phyloP scores from a whole-genome alignment of 2,113 vertebrate species.

The Melanostigma gelatinosum region DNA sequence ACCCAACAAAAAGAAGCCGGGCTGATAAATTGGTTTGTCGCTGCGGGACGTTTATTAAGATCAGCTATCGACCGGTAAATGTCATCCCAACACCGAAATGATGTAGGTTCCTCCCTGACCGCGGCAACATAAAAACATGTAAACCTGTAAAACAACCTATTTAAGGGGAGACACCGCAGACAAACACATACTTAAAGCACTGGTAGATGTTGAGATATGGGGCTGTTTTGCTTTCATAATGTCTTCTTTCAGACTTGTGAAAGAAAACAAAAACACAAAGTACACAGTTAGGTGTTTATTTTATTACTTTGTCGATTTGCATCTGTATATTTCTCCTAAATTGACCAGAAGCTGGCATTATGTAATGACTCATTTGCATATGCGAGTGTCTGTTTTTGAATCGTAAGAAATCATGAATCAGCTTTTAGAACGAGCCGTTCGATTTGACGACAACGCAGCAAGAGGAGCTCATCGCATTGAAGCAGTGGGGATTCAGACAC shows the following conservation, averaged over 20 bases:
- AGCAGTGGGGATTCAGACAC: too few relatives aligned
- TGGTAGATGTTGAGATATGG: neutral
- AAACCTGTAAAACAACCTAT: constrained; percentile 19
- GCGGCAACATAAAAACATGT: constrained; percentile 16
- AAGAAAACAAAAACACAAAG: too few relatives aligned
- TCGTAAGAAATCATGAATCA: too few relatives aligned
- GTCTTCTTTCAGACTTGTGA: too few relatives aligned
- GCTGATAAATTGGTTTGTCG: constrained; percentile 40
- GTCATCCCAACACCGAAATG: constrained; percentile 22
- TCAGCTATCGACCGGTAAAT: constrained; percentile 49
- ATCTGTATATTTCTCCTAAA: neutral
- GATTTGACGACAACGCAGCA: too few relatives aligned
- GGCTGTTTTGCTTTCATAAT: neutral
- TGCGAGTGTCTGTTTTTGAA: too few relatives aligned
- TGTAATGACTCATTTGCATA: neutral
- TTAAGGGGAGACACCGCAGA: neutral
- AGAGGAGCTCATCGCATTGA: too few relatives aligned
- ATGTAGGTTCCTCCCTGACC: neutral
- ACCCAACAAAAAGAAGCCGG: neutral
- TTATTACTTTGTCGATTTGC: neutral
- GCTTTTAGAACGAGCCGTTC: too few relatives aligned
- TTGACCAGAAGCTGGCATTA: neutral
- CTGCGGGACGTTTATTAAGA: constrained; percentile 40
- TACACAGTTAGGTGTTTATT: too few relatives aligned
- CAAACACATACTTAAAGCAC: neutral